Conservation (phyloP, 2,113 vertebrate genomes). For the Centropus unirufus region DNA sequence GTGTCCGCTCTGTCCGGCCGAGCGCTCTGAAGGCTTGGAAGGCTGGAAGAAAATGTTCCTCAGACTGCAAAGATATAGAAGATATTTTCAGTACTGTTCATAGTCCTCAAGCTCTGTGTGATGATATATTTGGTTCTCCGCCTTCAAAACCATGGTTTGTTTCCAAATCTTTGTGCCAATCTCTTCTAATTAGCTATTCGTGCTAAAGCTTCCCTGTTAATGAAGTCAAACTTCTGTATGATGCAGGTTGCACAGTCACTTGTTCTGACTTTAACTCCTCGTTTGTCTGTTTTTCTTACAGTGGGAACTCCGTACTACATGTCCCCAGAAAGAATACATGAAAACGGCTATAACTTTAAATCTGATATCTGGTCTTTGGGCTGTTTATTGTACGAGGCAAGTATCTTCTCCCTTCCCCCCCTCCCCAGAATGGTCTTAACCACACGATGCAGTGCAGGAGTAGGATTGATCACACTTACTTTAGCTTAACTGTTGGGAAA, state of each 20-base stretch:
- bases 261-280: not conserved
- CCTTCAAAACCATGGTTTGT: not conserved
- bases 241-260: not conserved
- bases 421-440: not conserved
- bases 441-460: fast-evolving
- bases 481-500: not conserved
- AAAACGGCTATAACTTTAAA: constrained; percentile 99
- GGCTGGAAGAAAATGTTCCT: not conserved
- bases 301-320: constrained; percentile 99
- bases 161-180: not conserved
- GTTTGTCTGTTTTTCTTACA: constrained; percentile 69
- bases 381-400: constrained; percentile 97
- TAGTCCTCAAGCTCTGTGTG: not conserved
- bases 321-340: constrained; percentile 98
- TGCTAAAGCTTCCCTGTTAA: not conserved
- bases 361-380: constrained; percentile 99
- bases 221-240: not conserved
- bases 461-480: not conserved
- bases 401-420: not conserved
- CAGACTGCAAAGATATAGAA: not conserved
- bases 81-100: not conserved
- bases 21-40: not conserved
- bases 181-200: not conserved
- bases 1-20: not conserved
- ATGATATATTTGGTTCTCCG: fast-evolving